These are phyloP conservation scores for Climacteris rufus DNA, from an alignment of 2,113 vertebrate genomes.

Conservation along the genomic window DNA sequence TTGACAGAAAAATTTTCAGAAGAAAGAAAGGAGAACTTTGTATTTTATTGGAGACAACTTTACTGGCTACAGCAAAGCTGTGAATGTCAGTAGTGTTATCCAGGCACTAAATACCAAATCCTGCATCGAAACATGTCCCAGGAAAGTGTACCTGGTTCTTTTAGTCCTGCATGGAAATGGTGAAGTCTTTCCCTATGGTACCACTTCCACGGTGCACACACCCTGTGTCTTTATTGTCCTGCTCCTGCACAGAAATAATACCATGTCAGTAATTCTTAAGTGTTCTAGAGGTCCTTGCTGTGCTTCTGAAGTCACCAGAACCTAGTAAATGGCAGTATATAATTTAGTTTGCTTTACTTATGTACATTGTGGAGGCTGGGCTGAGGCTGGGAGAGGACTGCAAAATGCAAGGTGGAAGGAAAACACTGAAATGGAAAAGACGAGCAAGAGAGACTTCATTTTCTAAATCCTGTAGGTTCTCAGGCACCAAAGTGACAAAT, in stretches of 20 bases:
- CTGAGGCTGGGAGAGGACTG: background rate
- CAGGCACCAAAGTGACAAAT: background rate
- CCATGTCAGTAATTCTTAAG: background rate
- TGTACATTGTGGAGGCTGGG: fast-evolving
- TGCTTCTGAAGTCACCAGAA: background rate
- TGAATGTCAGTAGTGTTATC: background rate
- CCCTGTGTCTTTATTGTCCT: fast-evolving
- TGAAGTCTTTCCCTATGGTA: background rate
- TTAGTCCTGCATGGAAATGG: background rate
- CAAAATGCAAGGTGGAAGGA: background rate
- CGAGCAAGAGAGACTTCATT: background rate
- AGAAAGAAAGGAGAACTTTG: background rate
- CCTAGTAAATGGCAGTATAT: background rate
- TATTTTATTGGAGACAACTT: background rate
- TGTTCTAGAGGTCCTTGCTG: background rate
- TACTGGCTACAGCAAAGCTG: background rate
- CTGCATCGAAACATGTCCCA: background rate
- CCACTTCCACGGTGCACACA: background rate
- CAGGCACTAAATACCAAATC: background rate
- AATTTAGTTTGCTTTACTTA: background rate
- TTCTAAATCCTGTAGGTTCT: background rate
- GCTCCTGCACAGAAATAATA: background rate
- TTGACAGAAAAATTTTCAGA: background rate
- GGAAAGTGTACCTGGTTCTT: background rate
- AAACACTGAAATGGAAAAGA: background rate